Conservation (phyloP, 2,888 invertebrate species). For the Zygothrica quintamaculata region DNA sequence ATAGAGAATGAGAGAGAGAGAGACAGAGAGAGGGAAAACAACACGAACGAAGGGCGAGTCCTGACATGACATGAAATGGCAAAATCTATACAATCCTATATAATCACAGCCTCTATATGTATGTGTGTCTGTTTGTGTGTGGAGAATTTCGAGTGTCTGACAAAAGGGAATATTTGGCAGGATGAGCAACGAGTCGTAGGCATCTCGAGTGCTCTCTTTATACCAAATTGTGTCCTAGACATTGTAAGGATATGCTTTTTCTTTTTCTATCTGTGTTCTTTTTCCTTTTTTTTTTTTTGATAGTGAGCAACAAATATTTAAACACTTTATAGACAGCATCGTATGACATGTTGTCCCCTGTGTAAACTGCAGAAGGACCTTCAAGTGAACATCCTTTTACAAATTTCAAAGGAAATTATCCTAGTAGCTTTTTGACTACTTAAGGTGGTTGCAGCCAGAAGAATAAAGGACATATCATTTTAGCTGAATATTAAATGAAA, state of each 20-base stretch:
- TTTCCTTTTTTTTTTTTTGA: too few relatives aligned
- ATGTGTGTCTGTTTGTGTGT: slow-evolving; percentile 34
- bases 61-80: slow-evolving; percentile 58
- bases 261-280: too few relatives aligned
- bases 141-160: slow-evolving; percentile 58
- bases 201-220: slow-evolving; percentile 42
- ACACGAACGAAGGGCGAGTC: slow-evolving; percentile 11
- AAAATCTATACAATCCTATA: slow-evolving; percentile 33
- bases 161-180: slow-evolving; percentile 34
- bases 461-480: too few relatives aligned
- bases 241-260: slow-evolving; percentile 7
- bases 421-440: too few relatives aligned
- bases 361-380: too few relatives aligned
- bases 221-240: slow-evolving; percentile 33
- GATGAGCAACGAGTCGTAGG: slow-evolving; percentile 24
- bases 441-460: too few relatives aligned
- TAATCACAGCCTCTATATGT: slow-evolving; percentile 11
- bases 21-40: slow-evolving; percentile 15
- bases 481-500: too few relatives aligned
- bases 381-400: slow-evolving; percentile 9
- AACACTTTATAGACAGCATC: slow-evolving; percentile 3
- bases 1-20: slow-evolving; percentile 2
- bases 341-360: neutral
- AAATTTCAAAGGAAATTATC: too few relatives aligned
- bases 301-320: slow-evolving; percentile 15